Evolutionary conservation across 1,140 invertebrate genomes (phyloP), one percentile per base, ranked within the genome.

Genomic region (Drosophila aff.): DNA sequence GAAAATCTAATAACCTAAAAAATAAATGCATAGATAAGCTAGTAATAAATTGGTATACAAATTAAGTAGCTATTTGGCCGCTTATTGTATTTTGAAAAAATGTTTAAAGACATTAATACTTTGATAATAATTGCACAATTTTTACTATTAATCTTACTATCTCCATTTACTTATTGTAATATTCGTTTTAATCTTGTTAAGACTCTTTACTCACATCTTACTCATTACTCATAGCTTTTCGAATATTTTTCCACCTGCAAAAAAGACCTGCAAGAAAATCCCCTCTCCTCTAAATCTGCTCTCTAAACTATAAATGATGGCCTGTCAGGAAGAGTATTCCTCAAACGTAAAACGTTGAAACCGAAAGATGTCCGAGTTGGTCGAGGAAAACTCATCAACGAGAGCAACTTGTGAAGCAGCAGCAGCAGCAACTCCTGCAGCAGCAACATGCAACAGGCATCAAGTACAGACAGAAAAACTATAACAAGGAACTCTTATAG

Each of bases 321-420:
- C 66, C 38, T 67, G 66, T 62, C 46, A 68, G 66, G 63, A 67
- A 36, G 21, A 69, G 66, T 36, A 49, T 31, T 69, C 41, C 58
- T 67, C 62, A 43, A 28, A 61, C 62, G 15, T 53, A 43, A 60
- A 61, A 43, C 53, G 28, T 36, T 36, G 31, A 21, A 53, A 36
- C 64, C 57, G 23, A 23, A 47, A 33, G 63, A 69, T 66, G 66
- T 36, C 66, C 38, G 31, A 67, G 63, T 36, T 38, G 28, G 46
- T n/a, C 36, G 15, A 26, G 69, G 52, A 40, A 69, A 71, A 67
- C 75, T 75, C 59, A 82, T 82, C 80, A 82, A 75, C 79, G 64
- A 77, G 79, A 74, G 74, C 73, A 77, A 72, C 78, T 55, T 43
- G 64, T 55, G 47, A 67, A 64, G 47, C 66, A 50, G 47, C 65